Evolutionary conservation across 2,113 vertebrate genomes (phyloP).

Genomic region (Tachysurus vachellii): DNA sequence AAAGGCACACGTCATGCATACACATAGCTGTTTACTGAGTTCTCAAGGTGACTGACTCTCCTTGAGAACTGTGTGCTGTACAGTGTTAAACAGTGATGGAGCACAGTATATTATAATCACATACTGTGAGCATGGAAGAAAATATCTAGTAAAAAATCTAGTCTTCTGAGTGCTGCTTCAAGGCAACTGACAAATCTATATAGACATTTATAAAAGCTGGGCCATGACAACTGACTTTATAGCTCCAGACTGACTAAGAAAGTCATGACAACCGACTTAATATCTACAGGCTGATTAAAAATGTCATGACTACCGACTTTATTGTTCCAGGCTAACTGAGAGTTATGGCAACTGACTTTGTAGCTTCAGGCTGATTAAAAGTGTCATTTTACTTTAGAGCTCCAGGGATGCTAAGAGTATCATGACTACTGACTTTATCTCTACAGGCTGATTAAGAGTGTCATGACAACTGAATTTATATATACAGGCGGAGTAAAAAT

Average conservation of each 20-base stretch:
- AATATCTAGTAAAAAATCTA: neutral
- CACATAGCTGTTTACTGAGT: constrained; percentile 1
- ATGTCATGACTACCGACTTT: no score
- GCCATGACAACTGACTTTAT: no score
- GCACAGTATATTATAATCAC: constrained; percentile 1
- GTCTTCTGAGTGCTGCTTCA: neutral
- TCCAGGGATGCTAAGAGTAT: no score
- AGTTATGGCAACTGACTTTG: no score
- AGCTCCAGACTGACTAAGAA: no score
- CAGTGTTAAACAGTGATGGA: neutral
- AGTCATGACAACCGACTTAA: no score
- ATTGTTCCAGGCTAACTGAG: neutral
- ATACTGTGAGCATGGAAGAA: neutral
- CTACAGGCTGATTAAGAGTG: no score
- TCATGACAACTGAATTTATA: neutral
- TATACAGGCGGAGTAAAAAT: neutral
- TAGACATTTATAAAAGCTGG: no score
- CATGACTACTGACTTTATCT: no score
- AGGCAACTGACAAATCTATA: no score
- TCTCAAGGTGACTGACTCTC: constrained; percentile 21
- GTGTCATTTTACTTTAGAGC: neutral
- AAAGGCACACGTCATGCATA: neutral
- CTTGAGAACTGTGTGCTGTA: constrained; percentile 2
- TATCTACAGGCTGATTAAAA: neutral
- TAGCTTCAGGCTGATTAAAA: no score